Evolutionary conservation across 2,113 vertebrate genomes (phyloP), one percentile per base, ranked within the genome.

Genomic region (Scytalopus superciliaris): DNA sequence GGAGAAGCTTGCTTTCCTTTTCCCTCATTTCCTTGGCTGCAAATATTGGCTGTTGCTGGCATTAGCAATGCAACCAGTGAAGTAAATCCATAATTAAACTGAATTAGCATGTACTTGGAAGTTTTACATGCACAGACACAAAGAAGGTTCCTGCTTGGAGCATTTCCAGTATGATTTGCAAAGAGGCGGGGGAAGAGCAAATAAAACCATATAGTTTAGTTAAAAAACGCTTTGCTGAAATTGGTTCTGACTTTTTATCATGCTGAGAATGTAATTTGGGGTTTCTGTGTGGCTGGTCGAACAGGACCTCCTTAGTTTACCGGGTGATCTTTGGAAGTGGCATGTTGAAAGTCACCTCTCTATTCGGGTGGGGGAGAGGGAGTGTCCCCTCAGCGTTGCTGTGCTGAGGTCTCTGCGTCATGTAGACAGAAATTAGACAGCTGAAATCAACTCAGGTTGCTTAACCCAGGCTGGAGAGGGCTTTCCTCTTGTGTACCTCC

Each of bases 61-160:
- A 62, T 89, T 87, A 96, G 55, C 13, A 12, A 76, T 69, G 85
- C 3, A 59, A 63, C 86, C 78, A 75, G 92, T 37, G 50, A 96
- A 96, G 90, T 96, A 96, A 97, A 97, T 96, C 94, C 59, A 10
- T 95, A 90, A 97, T 98, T 97, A 96, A 97, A 95, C 92, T 85
- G 90, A 96, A 97, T 96, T 96, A 93, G 89, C 90, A 63, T 80
- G 90, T 91, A 75, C 81, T 92, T 88, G 81, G 89, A 94, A 92
- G 91, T 79, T 94, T 88, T 80, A 92, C 80, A 70, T 81, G 91
- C 83, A 57, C 76, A 80, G 90, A 73, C 84, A 94, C 83, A 93
- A 93, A 81, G 93, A 85, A 73, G 77, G 76, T 67, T 83, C 62
- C 78, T 82, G 60, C 92, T 84, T 96, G 82, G 91, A 96, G 33